Evolutionary conservation across 2,888 invertebrate genomes (phyloP), one percentile per base, ranked within the genome.

Genomic region (Escarpia spicata): DNA sequence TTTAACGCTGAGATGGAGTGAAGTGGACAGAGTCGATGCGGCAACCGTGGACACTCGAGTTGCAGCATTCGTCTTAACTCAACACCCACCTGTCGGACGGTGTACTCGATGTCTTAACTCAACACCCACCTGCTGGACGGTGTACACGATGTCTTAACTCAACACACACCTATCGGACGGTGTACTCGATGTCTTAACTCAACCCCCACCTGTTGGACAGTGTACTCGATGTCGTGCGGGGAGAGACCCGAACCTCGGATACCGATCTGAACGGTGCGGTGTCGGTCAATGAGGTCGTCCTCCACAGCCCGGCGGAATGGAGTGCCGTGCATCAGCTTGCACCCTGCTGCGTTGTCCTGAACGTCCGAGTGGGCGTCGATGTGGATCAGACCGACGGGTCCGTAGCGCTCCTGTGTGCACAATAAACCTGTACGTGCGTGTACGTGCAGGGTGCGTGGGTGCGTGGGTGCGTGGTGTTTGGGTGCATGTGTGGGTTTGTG

Each of bases 351-450:
- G 1, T 93, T 93, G 92, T 96, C 96, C 58, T 94, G 95, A 0
- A 95, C 95, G 93, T 96, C 96, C 2, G 95, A 93, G 94, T 96
- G 96, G 44, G 96, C 96, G 93, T 96, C 96, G 0, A 96, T 94
- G 93, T 96, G 96, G 6, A 96, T 94, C 93, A 96, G 93, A 10
- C 96, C 96, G 12, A 96, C 96, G 0, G 96, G 95, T 0, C 96
- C 96, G 94, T 96, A 94, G 90, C 95, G 96, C 92, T 96, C 96
- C 96, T 96, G 93, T n/a, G 90, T 52, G 4, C 58, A n/a, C 43
- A 52, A 31, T 9, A 52, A 90, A 52, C 12, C 37, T 37, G 37
- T 37, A 37, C 37, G 37, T 37, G 37, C 37, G 37, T 37, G 9
- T 52, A 1, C 12, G 52, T 52, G 52, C 12, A 37, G 15, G 0